Conservation (phyloP, 2,888 invertebrate species). For the Junonia oenone region DNA sequence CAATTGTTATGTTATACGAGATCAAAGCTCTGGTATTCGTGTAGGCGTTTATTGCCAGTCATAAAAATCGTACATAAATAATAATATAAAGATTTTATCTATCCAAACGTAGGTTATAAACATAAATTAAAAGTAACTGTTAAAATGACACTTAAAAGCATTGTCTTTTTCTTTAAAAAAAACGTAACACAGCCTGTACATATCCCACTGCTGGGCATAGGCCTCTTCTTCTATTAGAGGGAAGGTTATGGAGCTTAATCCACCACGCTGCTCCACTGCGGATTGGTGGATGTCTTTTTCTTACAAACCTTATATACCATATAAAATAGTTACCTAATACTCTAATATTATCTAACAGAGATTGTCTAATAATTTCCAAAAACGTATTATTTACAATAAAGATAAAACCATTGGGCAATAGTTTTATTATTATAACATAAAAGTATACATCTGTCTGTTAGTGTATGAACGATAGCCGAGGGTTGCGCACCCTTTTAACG, state of each 20-base stretch:
- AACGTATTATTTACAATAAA: background rate
- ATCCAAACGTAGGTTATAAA: background rate
- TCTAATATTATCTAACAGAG: no score
- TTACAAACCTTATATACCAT: no score
- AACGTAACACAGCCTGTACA: no score
- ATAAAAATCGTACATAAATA: background rate
- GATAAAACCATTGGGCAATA: background rate
- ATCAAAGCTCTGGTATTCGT: background rate
- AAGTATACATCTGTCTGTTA: slow-evolving; percentile 3
- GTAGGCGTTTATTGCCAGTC: background rate
- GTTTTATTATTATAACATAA: background rate
- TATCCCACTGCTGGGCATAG: no score
- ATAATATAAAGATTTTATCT: background rate
- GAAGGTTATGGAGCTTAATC: no score
- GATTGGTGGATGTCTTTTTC: no score
- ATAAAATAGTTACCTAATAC: no score
- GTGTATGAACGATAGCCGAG: slow-evolving; percentile 5
- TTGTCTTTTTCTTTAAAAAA: no score
- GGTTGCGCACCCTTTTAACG: slow-evolving; percentile 7
- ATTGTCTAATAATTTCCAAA: background rate
- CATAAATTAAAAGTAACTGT: no score
- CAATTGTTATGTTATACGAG: background rate
- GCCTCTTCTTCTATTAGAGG: no score
- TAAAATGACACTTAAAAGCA: background rate
- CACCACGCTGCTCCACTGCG: no score